Evolutionary conservation across 2,888 invertebrate species (phyloP), one percentile per base, ranked within the genome.

Genomic region (Rotaria sp.): DNA sequence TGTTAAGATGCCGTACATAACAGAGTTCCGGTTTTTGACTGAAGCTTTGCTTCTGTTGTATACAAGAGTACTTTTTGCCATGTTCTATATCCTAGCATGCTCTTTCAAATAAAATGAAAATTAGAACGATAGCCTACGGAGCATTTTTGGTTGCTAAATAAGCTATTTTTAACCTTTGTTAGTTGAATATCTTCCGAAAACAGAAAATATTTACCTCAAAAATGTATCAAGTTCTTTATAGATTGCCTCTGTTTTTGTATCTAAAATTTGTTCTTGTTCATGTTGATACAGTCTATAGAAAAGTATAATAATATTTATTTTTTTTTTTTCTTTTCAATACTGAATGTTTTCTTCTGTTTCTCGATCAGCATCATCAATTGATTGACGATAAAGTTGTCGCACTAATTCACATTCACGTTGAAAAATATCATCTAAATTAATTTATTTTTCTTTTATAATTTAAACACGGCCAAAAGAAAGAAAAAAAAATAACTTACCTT

Each of bases 341-440:
- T 13, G 75, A 26, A 75, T 75, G 7, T 45, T 75, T 45, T 75
- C 75, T 75, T 75, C 75, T 38, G 10, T 75, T 41, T 75, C 45
- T 24, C 45, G 75, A 26, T 75, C 75, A 24, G 41, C 75, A 38
- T 38, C 75, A 26, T 41, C 75, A 8, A 75, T 41, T 75, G 75
- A 75, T 45, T 75, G 41, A 26, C 75, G 75, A 75, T 75, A 75
- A 41, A 75, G 41, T 26, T 75, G 38, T 75, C 45, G 75, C 41
- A n/a, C 75, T 24, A 75, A 7, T 41, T 75, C 75, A 45, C 26
- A 75, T 75, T 75, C 75, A 41, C 45, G 24, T 41, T 75, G 75
- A 41, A 41, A 38, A 41, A 18, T 75, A 8, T 75, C 45, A 75
- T n/a, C 75, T 75, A 75, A 2, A 11, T 52, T 0, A 7, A 24